Conservation (phyloP, 37 sponge, comb jelly and placozoan species). For the Beroe forskalii region DNA sequence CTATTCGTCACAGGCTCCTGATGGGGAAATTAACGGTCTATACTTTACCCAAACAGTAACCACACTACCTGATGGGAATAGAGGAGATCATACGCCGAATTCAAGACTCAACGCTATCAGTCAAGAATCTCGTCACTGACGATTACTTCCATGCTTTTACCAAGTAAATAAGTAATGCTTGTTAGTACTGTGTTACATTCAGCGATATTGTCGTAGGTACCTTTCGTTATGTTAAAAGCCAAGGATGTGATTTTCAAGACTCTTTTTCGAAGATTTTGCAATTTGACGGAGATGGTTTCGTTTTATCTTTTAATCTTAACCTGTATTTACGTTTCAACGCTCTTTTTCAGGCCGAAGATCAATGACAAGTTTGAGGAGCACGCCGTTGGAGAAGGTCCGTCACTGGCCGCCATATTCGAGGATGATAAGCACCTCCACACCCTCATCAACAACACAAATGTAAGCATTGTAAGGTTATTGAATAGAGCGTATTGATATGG, state of each 20-base stretch:
- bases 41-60: slow-evolving; percentile 75
- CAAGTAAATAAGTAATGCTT: no score
- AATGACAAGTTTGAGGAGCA: slow-evolving; percentile 89
- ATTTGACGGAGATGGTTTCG: no score
- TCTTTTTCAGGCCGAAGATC: slow-evolving; percentile 81
- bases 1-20: slow-evolving; percentile 79
- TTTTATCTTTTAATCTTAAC: no score
- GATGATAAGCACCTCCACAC: slow-evolving; percentile 76
- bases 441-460: slow-evolving; percentile 67
- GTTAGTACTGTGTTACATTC: no score
- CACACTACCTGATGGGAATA: slow-evolving; percentile 73
- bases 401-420: slow-evolving; percentile 79
- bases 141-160: slow-evolving; percentile 87
- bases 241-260: no score
- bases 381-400: slow-evolving; percentile 86
- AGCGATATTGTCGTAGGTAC: no score
- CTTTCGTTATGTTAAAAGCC: no score
- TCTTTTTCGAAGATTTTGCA: no score
- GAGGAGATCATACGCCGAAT: slow-evolving; percentile 72
- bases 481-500: no score
- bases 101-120: slow-evolving; percentile 80
- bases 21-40: slow-evolving; percentile 71
- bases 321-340: no score
- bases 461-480: no score
- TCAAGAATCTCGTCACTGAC: slow-evolving; percentile 83